Evolutionary conservation across 2,797 vertebrate genomes (phyloP).

Genomic region (Urosaurus nigricauda): DNA sequence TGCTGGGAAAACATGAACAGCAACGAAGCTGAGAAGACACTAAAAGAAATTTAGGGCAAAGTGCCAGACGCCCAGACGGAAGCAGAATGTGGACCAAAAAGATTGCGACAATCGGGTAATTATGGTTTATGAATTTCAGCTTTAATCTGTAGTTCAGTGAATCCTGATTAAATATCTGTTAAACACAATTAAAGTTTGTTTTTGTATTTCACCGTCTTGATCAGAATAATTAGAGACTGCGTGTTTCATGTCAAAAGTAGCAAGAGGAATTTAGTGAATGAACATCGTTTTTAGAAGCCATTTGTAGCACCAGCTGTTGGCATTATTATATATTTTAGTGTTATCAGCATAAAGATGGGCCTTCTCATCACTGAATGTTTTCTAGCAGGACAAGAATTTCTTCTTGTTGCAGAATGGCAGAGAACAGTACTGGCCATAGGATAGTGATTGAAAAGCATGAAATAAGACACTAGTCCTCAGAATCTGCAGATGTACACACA

Average conservation of each 20-base stretch:
- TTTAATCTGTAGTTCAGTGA: slow-evolving; percentile 90
- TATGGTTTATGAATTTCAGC: slow-evolving; percentile 91
- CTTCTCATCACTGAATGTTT: slow-evolving; percentile 81
- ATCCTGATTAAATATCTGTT: slow-evolving; percentile 91
- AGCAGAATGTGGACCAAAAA: slow-evolving; percentile 88
- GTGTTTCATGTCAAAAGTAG: slow-evolving; percentile 88
- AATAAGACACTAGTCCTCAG: background rate
- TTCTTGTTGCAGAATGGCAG: slow-evolving; percentile 44
- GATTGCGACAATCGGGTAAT: slow-evolving; percentile 89
- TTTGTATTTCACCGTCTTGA: slow-evolving; percentile 90
- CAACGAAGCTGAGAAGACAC: slow-evolving; percentile 86
- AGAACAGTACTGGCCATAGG: slow-evolving; percentile 43
- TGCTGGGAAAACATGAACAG: slow-evolving; percentile 87
- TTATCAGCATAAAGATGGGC: slow-evolving; percentile 86
- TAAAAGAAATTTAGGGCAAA: slow-evolving; percentile 87
- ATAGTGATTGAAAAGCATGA: fast-evolving
- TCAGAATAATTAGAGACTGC: slow-evolving; percentile 90
- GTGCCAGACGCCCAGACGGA: slow-evolving; percentile 87
- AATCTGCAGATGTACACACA: background rate
- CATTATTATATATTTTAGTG: slow-evolving; percentile 88
- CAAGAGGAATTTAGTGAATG: slow-evolving; percentile 88
- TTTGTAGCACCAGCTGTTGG: slow-evolving; percentile 89
- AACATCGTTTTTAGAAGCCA: slow-evolving; percentile 89
- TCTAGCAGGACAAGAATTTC: slow-evolving; percentile 78
- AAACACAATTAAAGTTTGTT: slow-evolving; percentile 92